A percentile compares a stretch with the other conserved stretches of the same genome.
Evolutionary conservation across 2,113 vertebrate genomes (phyloP).

Genomic region (Aramus guarauna): DNA sequence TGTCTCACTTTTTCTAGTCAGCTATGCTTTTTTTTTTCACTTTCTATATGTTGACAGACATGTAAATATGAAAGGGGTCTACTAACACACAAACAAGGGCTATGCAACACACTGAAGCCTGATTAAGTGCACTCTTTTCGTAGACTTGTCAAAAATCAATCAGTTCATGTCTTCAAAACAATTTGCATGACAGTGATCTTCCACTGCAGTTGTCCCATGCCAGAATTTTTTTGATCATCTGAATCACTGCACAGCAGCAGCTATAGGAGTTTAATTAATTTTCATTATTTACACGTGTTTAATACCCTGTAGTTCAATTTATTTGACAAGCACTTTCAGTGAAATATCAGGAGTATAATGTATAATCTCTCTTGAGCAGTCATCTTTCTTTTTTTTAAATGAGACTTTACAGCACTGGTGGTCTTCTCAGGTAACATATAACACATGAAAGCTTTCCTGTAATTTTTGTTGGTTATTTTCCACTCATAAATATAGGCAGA

Average conservation of each 20-base stretch:
- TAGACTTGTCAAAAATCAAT: not conserved
- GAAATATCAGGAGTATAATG: not conserved
- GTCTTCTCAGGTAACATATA: not conserved
- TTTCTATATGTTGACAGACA: not conserved
- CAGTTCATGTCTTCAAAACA: not conserved
- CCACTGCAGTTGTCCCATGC: not conserved
- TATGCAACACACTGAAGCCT: not conserved
- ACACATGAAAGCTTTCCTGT: not conserved
- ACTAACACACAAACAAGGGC: not conserved
- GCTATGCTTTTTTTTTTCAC: not conserved
- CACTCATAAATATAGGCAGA: not conserved
- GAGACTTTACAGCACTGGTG: not conserved
- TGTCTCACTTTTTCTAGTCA: not conserved
- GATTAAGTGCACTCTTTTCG: constrained; percentile 4
- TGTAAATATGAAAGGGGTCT: not conserved
- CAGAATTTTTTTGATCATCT: not conserved
- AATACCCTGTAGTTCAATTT: not conserved
- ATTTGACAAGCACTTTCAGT: not conserved
- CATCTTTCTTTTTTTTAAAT: not conserved
- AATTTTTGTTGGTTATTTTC: not conserved
- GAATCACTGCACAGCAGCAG: not conserved
- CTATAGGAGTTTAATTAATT: not conserved
- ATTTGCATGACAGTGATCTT: constrained; percentile 30
- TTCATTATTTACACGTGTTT: constrained; percentile 8
- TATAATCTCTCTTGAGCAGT: not conserved